These are phyloP conservation scores for Eutolmus rufibarbis DNA, from an alignment of 2,888 invertebrate genomes.

Conservation along the genomic window DNA sequence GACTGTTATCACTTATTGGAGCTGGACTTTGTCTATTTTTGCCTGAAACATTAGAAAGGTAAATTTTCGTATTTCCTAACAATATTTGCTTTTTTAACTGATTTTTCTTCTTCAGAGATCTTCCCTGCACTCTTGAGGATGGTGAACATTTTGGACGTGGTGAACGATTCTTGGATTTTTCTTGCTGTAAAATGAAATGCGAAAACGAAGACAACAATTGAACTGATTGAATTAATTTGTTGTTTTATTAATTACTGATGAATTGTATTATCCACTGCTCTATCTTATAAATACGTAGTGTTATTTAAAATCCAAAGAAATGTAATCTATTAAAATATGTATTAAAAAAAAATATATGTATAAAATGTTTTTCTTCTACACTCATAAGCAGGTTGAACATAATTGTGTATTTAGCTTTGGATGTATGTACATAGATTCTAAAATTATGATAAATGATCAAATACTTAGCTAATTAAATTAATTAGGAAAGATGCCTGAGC, in stretches of 20 bases:
- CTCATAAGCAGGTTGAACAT: too few relatives aligned
- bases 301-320: too few relatives aligned
- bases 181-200: constrained; percentile 29
- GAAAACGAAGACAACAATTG: neutral
- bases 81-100: constrained; percentile 51
- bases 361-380: too few relatives aligned
- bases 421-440: too few relatives aligned
- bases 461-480: too few relatives aligned
- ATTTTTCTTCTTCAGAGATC: constrained; percentile 53
- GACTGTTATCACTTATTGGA: constrained; percentile 64
- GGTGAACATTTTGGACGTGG: constrained; percentile 66
- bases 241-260: neutral
- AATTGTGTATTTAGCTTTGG: too few relatives aligned
- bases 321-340: too few relatives aligned
- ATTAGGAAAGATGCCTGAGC: too few relatives aligned
- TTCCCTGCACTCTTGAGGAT: constrained; percentile 68
- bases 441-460: too few relatives aligned
- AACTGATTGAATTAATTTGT: neutral
- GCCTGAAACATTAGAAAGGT: constrained; percentile 67
- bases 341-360: too few relatives aligned
- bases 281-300: too few relatives aligned
- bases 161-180: neutral
- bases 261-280: neutral
- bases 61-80: constrained; percentile 52
- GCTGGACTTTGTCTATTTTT: constrained; percentile 66